Evolutionary conservation across 2,888 invertebrate species (phyloP).

Genomic region (Merodon equestris): DNA sequence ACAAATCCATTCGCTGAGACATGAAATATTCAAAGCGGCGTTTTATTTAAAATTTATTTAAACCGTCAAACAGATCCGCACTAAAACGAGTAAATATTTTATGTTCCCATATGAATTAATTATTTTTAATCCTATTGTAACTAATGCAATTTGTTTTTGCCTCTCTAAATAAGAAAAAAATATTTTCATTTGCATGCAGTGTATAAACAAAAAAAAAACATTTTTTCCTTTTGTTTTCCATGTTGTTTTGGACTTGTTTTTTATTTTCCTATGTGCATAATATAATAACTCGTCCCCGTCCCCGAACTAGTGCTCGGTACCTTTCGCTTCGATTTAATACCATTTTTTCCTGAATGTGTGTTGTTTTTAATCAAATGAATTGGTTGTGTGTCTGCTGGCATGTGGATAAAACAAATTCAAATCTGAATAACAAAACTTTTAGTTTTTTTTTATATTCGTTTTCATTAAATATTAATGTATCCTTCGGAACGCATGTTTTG

Average conservation of each 20-base stretch:
- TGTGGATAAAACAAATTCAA: not conserved
- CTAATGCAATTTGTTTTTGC: not conserved
- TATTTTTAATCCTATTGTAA: not conserved
- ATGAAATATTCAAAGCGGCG: no score
- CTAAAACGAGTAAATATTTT: not conserved
- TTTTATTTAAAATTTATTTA: no score
- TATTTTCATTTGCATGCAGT: constrained; percentile 14
- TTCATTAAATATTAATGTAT: constrained; percentile 8
- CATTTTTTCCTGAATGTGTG: constrained; percentile 22
- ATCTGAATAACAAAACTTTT: constrained; percentile 12
- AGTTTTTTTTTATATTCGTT: constrained; percentile 4
- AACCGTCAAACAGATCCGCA: no score
- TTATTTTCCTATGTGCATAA: no score
- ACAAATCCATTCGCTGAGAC: no score
- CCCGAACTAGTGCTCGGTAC: no score
- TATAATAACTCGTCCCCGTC: no score
- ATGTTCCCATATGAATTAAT: not conserved
- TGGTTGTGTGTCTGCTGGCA: constrained; percentile 25
- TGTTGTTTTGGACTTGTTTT: no score
- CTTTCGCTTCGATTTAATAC: not conserved
- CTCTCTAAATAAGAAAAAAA: no score
- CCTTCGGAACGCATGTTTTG: constrained; percentile 47
- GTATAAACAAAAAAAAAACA: not conserved
- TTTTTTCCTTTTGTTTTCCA: constrained; percentile 1
- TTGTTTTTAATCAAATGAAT: constrained; percentile 28